phyloP scores from a whole-genome alignment of 2,888 invertebrate species.

The Apodemia zela region DNA sequence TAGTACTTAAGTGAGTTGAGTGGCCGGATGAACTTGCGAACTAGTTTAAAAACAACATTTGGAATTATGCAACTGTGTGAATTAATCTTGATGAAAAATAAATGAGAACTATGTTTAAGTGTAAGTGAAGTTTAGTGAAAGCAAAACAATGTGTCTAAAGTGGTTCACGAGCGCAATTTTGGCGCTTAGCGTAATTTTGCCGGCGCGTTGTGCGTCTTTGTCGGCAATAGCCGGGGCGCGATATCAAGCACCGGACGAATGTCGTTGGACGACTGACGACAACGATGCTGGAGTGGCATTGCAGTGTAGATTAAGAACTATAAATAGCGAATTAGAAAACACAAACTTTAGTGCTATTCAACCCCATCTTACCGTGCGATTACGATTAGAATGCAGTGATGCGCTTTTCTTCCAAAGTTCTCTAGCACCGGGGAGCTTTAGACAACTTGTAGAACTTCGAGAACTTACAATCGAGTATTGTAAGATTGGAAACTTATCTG shows the following conservation, averaged over 20 bases:
- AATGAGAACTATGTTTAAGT: slow-evolving; percentile 68
- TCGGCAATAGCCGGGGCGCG: slow-evolving; percentile 79
- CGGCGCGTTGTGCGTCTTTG: slow-evolving; percentile 68
- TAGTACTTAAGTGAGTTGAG: slow-evolving; percentile 78
- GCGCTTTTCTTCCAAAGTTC: slow-evolving; percentile 90
- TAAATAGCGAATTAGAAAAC: slow-evolving; percentile 90
- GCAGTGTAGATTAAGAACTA: slow-evolving; percentile 86
- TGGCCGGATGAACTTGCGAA: slow-evolving; percentile 64
- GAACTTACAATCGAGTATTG: slow-evolving; percentile 91
- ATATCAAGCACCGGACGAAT: slow-evolving; percentile 90
- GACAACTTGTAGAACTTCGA: slow-evolving; percentile 86
- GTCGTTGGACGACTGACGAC: slow-evolving; percentile 87
- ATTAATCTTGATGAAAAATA: slow-evolving; percentile 48
- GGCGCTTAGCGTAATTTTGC: slow-evolving; percentile 63
- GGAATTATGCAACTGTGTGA: slow-evolving; percentile 16
- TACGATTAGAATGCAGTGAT: slow-evolving; percentile 89
- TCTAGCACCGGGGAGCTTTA: slow-evolving; percentile 87
- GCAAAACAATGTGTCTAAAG: slow-evolving; percentile 61
- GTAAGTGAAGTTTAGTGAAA: slow-evolving; percentile 61
- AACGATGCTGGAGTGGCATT: slow-evolving; percentile 85
- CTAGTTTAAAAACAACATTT: slow-evolving; percentile 22
- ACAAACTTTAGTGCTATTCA: slow-evolving; percentile 92
- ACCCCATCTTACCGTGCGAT: slow-evolving; percentile 87
- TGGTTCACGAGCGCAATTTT: slow-evolving; percentile 62
- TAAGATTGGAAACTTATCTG: slow-evolving; percentile 89